Evolutionary conservation across 2,888 invertebrate genomes (phyloP), one percentile per base, ranked within the genome.

Genomic region (Patella pellucida): DNA sequence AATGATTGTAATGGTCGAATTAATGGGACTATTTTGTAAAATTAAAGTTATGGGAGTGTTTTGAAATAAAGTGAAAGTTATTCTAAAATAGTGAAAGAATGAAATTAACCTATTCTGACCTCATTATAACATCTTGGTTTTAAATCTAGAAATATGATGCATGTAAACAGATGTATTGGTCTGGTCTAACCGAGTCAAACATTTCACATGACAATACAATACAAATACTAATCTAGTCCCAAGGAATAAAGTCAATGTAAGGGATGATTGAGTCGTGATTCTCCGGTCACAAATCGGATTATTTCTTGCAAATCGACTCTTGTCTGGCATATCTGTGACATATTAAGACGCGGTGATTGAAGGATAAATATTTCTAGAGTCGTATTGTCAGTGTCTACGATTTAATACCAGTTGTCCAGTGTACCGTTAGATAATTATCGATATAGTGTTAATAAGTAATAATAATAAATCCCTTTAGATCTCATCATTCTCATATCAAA

Each of bases 291-390:
- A 62, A 62, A 62, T 62, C 62, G 62, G 62, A 62, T 62, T 62
- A 62, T 62, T 62, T 62, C 23, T 19, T 23, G 19, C 62, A 19
- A 62, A 62, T 62, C 62, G 62, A 62, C 62, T 62, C 62, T 62
- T 62, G 62, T 62, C 62, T 62, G 62, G 62, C 62, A 62, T 62
- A 62, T 62, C 62, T 62, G n/a, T 62, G 62, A 62, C 62, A 62
- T 62, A 62, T 62, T 62, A 62, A 62, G 62, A 62, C 62, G 23
- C 14, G 11, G 16, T 19, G 56, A 11, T 23, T 19, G n/a, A 62
- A 62, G 62, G 23, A 62, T 9, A 62, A 62, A 9, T 23, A 62
- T 62, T 23, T 23, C 23, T 23, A 23, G 19, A 23, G 23, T 15
- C 15, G 54, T 54, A n/a, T 5, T 54, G 41, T 41, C 41, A 41